These are phyloP conservation scores for Echinarachnius parma DNA, from an alignment of 53 echinoderm and acorn worm species.

Conservation along the genomic window DNA sequence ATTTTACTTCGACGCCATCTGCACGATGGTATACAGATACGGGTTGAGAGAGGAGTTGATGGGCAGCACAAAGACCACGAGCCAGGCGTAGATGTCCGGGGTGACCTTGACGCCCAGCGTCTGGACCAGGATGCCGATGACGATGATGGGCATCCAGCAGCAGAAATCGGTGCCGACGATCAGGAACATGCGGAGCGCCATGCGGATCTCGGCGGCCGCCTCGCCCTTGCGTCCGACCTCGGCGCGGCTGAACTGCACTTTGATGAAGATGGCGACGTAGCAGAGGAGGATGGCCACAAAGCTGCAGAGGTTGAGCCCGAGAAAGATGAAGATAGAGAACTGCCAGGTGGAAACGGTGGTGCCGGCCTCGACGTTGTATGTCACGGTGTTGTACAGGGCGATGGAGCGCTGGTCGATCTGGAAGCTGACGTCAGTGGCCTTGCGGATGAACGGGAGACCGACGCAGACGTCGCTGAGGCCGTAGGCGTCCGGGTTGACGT, in stretches of 20 bases:
- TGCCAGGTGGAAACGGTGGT: constrained; percentile 48
- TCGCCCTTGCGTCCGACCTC: no score
- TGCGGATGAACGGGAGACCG: constrained; percentile 59
- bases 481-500: constrained; percentile 48
- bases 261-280: constrained; percentile 47
- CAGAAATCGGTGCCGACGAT: no score
- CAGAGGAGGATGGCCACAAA: constrained; percentile 42
- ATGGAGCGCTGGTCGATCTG: not conserved
- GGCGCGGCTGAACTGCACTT: constrained; percentile 13
- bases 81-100: no score
- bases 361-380: not conserved
- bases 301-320: constrained; percentile 57
- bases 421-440: constrained; percentile 22
- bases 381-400: constrained; percentile 22
- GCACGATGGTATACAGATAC: no score
- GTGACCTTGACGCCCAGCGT: no score
- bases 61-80: no score
- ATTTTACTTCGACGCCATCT: no score
- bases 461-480: constrained; percentile 67
- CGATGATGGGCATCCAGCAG: no score
- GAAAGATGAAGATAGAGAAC: constrained; percentile 56
- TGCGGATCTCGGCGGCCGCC: no score
- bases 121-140: no score
- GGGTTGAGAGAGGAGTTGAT: no score
- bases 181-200: no score